Conservation (phyloP, 1,140 invertebrate genomes). For the Drosophila bifasciata region DNA sequence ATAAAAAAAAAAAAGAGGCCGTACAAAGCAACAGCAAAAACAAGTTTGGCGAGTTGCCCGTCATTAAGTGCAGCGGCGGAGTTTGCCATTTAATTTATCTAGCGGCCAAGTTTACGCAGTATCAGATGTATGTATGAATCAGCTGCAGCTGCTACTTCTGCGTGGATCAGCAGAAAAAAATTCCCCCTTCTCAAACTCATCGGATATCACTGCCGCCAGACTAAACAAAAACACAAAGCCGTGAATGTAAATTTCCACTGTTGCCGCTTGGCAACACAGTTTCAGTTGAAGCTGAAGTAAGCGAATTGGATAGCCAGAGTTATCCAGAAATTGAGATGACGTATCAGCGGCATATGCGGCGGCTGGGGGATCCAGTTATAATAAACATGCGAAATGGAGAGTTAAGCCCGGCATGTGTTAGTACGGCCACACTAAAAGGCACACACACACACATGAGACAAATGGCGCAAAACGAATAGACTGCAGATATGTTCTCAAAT, state of each 20-base stretch:
- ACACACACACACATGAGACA: too few species aligned
- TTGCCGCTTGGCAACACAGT: background rate
- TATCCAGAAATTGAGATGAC: constrained; percentile 7
- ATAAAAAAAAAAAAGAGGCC: constrained; percentile 66
- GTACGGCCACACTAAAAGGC: too few species aligned
- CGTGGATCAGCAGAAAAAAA: background rate
- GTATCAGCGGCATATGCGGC: background rate
- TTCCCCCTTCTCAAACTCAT: too few species aligned
- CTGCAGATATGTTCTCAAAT: constrained; percentile 53
- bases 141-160: background rate
- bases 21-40: background rate
- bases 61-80: constrained; percentile 28
- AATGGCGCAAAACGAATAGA: constrained; percentile 53
- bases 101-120: constrained; percentile 37
- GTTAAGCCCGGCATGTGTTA: too few species aligned
- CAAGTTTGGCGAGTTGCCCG: constrained; percentile 1
- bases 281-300: too few species aligned
- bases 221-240: too few species aligned
- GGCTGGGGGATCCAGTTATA: too few species aligned
- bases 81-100: constrained; percentile 25
- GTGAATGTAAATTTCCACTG: background rate
- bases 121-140: constrained; percentile 3
- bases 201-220: too few species aligned
- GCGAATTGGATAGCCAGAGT: background rate
- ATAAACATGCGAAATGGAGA: too few species aligned